These are phyloP conservation scores for Bergia puertoricense DNA, from an alignment of 92 coral and sea anemone species.

Conservation along the genomic window DNA sequence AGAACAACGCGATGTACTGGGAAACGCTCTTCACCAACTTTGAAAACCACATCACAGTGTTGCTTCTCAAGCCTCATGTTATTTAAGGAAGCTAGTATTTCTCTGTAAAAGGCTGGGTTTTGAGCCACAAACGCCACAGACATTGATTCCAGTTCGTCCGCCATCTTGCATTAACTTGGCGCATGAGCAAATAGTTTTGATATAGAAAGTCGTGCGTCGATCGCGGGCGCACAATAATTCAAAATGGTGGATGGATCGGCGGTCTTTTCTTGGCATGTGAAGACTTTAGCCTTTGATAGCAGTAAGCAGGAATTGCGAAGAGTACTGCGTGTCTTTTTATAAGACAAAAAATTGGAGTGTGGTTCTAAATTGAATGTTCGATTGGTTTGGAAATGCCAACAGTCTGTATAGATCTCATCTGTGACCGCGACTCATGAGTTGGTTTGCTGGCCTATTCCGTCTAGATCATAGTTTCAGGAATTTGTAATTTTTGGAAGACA, in stretches of 20 bases:
- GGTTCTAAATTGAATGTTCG: not conserved
- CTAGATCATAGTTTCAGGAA: not conserved
- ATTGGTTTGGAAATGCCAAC: not conserved
- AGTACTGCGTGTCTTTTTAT: not conserved
- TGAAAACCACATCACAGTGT: constrained; percentile 67
- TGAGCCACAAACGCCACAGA: constrained; percentile 33
- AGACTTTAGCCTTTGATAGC: too few species aligned
- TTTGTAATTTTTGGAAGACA: not conserved
- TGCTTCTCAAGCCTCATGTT: constrained; percentile 51
- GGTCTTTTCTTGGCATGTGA: too few species aligned
- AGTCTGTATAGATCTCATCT: not conserved
- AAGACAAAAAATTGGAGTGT: not conserved
- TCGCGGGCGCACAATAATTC: constrained; percentile 38
- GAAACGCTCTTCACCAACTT: constrained; percentile 58
- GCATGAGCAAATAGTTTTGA: constrained; percentile 1
- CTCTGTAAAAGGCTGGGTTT: constrained; percentile 40
- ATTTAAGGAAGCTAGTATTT: constrained; percentile 52
- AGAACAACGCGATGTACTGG: constrained; percentile 62
- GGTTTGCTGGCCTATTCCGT: too few species aligned
- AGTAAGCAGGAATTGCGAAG: too few species aligned
- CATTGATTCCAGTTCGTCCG: constrained; percentile 21
- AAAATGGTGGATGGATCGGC: constrained; percentile 50
- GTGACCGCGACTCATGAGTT: too few species aligned
- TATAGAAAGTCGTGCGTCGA: not conserved
- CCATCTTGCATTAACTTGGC: constrained; percentile 19